Base-by-base conservation (phyloP, 1,140 invertebrate genomes). In the Eurosta solidaginis region DNA sequence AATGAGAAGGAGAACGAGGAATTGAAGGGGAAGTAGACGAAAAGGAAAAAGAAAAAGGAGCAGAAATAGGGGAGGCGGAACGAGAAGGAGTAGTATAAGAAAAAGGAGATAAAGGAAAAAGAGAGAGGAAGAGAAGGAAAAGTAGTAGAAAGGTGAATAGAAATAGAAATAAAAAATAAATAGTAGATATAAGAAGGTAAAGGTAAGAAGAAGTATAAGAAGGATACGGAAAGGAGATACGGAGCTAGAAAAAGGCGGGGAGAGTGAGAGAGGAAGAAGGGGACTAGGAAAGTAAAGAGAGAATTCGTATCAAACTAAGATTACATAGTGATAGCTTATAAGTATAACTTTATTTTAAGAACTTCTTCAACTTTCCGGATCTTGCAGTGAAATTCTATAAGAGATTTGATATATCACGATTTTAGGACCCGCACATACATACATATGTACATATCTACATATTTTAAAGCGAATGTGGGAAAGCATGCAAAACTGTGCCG, bases 1-100 rank as follows among this genome's bases (percentile, higher is more conserved):
- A n/a, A 33, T 29, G 40, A 33, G 54, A 20, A 40, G 9, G 59
- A 74, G 50, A n/a, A 27, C 42, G 68, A 80, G 81, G 29, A n/a
- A 47, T 10, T 9, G 45, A 73, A 44, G 27, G 29, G 22, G 9
- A 12, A 29, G 22, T 17, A 17, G 29, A 17, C 3, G 22, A 5
- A 6, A 25, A 22, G n/a, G 45, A 68, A 20, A 74, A 29, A 20
- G 1, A 40, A 73, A 40, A 77, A 40, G 27, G 76, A 68, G 33
- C 10, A 59, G 49, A 33, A 40, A 52, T 20, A 25, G 22, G 17
- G 12, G 20, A 54, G 50, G 22, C 6, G 22, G 50, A 25, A 25
- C 9, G 22, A 20, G 20, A 54, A 25, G 22, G 20, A 54, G 20
- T 6, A 25, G 22, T 6, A 54, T 9, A 54, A 25, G 22, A 20